Evolutionary conservation across 1,140 invertebrate species (phyloP).

Genomic region (Drosophila dunni): DNA sequence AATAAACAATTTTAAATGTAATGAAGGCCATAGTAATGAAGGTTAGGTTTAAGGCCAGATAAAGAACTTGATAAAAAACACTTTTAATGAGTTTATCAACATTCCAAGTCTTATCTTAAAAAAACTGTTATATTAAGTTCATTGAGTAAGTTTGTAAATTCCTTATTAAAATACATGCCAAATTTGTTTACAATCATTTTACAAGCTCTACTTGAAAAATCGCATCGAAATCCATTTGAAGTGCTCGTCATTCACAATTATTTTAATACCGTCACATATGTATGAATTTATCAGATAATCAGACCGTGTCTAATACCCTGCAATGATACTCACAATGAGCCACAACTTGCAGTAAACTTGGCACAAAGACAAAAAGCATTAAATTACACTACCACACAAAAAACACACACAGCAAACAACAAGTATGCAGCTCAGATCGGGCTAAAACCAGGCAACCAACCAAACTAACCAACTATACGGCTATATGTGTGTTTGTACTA

Average conservation of each 20-base stretch:
- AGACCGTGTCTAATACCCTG: slow-evolving; percentile 74
- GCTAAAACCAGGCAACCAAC: slow-evolving; percentile 1
- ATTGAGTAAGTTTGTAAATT: not conserved
- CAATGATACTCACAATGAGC: slow-evolving; percentile 67
- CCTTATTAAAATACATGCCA: too few relatives aligned
- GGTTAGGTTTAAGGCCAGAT: not conserved
- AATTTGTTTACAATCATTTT: too few relatives aligned
- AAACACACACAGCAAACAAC: slow-evolving; percentile 21
- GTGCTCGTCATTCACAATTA: slow-evolving; percentile 61
- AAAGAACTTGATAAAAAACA: not conserved
- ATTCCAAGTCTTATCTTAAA: not conserved
- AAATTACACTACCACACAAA: slow-evolving; percentile 56
- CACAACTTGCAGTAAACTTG: slow-evolving; percentile 18
- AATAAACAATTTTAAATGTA: too few relatives aligned
- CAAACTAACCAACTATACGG: not conserved
- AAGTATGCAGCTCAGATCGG: not conserved
- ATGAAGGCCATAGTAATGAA: not conserved
- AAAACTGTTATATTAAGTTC: not conserved
- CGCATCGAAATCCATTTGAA: slow-evolving; percentile 31
- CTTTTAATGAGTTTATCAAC: not conserved
- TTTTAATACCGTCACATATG: slow-evolving; percentile 72
- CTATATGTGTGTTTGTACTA: slow-evolving; percentile 20
- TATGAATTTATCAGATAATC: slow-evolving; percentile 77
- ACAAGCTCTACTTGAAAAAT: not conserved
- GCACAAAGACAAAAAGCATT: slow-evolving; percentile 63